phyloP scores from a whole-genome alignment of 1,140 invertebrate species.

The Ostrea denselamellosa region DNA sequence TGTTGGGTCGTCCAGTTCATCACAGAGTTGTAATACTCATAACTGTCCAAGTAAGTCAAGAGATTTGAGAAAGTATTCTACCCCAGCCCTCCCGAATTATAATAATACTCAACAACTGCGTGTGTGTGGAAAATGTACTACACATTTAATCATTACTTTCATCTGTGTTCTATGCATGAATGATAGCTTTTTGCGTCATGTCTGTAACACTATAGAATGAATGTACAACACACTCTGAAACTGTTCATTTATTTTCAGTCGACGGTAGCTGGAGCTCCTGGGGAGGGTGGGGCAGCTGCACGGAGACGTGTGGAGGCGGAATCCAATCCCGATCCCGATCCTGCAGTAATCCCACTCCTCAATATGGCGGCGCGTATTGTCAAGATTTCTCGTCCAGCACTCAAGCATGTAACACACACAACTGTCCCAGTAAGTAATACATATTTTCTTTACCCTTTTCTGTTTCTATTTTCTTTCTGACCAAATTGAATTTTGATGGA shows the following conservation, averaged over 20 bases:
- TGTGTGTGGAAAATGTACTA: neutral
- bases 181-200: neutral
- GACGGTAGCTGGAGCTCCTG: slow-evolving; percentile 61
- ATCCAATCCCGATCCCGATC: slow-evolving; percentile 50
- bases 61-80: neutral
- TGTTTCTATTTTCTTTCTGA: too few species aligned
- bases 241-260: neutral
- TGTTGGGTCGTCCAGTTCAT: neutral
- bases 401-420: slow-evolving; percentile 23
- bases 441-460: neutral
- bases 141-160: neutral
- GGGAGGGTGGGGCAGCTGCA: slow-evolving; percentile 61
- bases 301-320: slow-evolving; percentile 63
- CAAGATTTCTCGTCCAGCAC: slow-evolving; percentile 24
- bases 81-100: neutral
- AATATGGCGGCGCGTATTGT: slow-evolving; percentile 62
- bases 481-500: neutral
- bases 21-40: neutral
- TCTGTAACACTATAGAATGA: too few species aligned
- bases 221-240: neutral
- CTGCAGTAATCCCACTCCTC: slow-evolving; percentile 62
- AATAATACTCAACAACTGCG: neutral
- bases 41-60: slow-evolving; percentile 17
- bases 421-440: slow-evolving; percentile 33
- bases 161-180: neutral